Evolutionary conservation across 2,888 invertebrate species (phyloP).

Genomic region (Drosophila differens): DNA sequence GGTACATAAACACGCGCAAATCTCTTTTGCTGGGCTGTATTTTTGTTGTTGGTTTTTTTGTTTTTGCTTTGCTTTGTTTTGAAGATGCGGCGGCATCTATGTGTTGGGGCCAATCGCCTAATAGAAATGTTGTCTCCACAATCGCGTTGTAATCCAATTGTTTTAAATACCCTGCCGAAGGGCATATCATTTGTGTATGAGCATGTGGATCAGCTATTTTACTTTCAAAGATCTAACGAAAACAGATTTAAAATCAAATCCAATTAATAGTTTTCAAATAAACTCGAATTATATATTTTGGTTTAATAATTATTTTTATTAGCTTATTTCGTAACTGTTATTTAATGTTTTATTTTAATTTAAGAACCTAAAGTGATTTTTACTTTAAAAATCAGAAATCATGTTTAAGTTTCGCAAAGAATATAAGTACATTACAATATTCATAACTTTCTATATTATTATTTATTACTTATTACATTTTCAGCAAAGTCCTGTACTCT

Average conservation of each 20-base stretch:
- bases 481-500: neutral
- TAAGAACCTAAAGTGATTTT: neutral
- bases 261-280: neutral
- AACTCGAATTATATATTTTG: neutral
- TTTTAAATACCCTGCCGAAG: slow-evolving; percentile 10
- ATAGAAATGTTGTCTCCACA: slow-evolving; percentile 46
- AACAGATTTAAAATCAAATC: neutral
- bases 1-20: slow-evolving; percentile 78
- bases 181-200: neutral
- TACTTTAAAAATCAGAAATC: neutral
- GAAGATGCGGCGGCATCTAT: slow-evolving; percentile 44
- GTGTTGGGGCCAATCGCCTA: slow-evolving; percentile 40
- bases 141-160: slow-evolving; percentile 29
- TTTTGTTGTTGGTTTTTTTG: neutral
- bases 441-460: neutral
- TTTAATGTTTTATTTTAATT: neutral
- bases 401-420: neutral
- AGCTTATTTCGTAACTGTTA: neutral
- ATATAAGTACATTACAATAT: neutral
- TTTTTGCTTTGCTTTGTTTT: slow-evolving; percentile 18
- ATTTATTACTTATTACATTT: neutral
- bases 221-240: neutral
- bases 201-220: neutral
- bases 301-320: neutral
- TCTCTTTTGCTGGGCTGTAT: slow-evolving; percentile 48